phyloP scores from a whole-genome alignment of 2,113 vertebrate genomes.

The Gnathonemus longibarbis region DNA sequence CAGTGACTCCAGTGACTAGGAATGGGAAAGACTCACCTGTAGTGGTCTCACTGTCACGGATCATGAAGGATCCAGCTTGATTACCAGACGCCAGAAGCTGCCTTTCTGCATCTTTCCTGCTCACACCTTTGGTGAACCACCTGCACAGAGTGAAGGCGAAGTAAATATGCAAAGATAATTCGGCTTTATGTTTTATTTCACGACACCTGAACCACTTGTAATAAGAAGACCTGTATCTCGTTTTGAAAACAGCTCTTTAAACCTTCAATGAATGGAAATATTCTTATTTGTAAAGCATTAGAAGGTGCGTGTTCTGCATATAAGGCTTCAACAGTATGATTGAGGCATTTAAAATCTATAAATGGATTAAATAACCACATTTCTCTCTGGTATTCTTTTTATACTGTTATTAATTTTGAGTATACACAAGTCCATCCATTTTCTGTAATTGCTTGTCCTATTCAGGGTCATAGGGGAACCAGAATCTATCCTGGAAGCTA shows the following conservation, averaged over 20 bases:
- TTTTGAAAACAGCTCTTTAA: background rate
- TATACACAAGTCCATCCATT: too few relatives aligned
- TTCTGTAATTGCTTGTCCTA: too few relatives aligned
- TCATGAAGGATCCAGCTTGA: slow-evolving; percentile 80
- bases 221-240: background rate
- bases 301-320: background rate
- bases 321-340: too few relatives aligned
- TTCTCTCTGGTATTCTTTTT: too few relatives aligned
- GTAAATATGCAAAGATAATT: background rate
- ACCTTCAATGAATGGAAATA: background rate
- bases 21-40: slow-evolving; percentile 57
- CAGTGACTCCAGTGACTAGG: background rate
- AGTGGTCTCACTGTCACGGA: slow-evolving; percentile 88
- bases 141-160: slow-evolving; percentile 45
- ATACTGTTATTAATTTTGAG: too few relatives aligned
- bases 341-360: too few relatives aligned
- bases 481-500: too few relatives aligned
- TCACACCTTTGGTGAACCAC: slow-evolving; percentile 89
- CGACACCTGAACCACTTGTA: background rate
- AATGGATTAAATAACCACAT: too few relatives aligned
- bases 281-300: background rate
- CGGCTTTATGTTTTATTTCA: too few relatives aligned
- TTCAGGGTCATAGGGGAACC: too few relatives aligned
- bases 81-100: slow-evolving; percentile 79
- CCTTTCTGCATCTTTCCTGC: slow-evolving; percentile 86